These are phyloP conservation scores for Magallana angulata DNA, from an alignment of 1,140 invertebrate genomes.

Conservation along the genomic window DNA sequence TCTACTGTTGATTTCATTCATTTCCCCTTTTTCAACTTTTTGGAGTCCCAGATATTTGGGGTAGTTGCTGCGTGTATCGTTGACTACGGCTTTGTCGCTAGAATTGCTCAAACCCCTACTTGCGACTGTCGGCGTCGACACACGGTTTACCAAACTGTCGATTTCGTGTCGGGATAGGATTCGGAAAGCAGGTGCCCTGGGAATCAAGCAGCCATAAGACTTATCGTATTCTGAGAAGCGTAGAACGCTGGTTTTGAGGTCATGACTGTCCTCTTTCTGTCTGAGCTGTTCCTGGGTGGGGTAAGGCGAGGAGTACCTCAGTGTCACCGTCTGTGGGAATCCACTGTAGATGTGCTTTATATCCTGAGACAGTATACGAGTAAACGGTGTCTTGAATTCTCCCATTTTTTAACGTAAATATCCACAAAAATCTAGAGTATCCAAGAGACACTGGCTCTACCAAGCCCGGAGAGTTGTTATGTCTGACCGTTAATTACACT, in stretches of 20 bases:
- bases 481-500: slow-evolving; percentile 21
- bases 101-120: slow-evolving; percentile 59
- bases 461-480: background rate
- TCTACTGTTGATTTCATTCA: slow-evolving; percentile 59
- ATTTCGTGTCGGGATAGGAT: slow-evolving; percentile 68
- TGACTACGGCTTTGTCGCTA: slow-evolving; percentile 56
- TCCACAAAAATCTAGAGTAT: background rate
- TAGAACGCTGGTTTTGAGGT: slow-evolving; percentile 67
- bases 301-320: slow-evolving; percentile 63
- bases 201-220: slow-evolving; percentile 70
- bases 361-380: slow-evolving; percentile 67
- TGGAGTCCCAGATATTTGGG: slow-evolving; percentile 63
- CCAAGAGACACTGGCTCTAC: slow-evolving; percentile 4
- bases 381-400: slow-evolving; percentile 69
- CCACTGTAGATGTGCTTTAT: slow-evolving; percentile 73
- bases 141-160: slow-evolving; percentile 61
- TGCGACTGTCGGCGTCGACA: slow-evolving; percentile 60
- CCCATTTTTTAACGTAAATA: slow-evolving; percentile 50
- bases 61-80: slow-evolving; percentile 57
- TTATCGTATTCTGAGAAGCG: slow-evolving; percentile 67
- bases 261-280: slow-evolving; percentile 64
- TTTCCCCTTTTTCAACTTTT: slow-evolving; percentile 55
- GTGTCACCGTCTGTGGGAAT: slow-evolving; percentile 59
- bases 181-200: slow-evolving; percentile 70
- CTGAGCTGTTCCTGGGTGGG: slow-evolving; percentile 71